Conservation (phyloP, 1,140 invertebrate species). For the Ganaspis sp. region DNA sequence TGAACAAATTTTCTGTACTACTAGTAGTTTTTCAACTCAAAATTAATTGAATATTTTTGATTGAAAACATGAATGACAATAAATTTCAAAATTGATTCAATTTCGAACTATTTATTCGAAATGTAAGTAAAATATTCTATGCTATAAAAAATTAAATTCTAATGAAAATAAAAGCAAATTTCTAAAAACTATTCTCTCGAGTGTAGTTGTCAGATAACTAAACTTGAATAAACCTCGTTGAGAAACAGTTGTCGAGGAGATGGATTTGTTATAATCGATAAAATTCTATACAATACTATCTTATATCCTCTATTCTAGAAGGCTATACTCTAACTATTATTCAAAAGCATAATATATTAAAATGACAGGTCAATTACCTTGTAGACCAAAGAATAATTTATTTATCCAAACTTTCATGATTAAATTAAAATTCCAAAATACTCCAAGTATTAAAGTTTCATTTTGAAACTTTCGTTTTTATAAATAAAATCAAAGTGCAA, state of each 20-base stretch:
- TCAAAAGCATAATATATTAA: neutral
- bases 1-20: neutral
- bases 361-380: constrained; percentile 3
- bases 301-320: constrained; percentile 3
- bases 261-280: constrained; percentile 14
- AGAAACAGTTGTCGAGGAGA: neutral
- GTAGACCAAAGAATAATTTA: neutral
- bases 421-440: neutral
- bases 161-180: too few species aligned
- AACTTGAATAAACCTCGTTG: constrained; percentile 5
- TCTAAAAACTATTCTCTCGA: neutral
- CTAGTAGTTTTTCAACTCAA: neutral
- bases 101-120: too few species aligned
- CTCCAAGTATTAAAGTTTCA: too few species aligned
- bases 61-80: too few species aligned
- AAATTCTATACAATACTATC: neutral
- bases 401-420: neutral
- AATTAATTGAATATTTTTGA: too few species aligned
- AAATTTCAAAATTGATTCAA: too few species aligned
- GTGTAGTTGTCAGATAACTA: neutral
- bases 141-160: too few species aligned
- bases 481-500: too few species aligned
- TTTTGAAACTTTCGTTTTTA: too few species aligned
- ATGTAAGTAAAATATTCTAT: too few species aligned
- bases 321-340: neutral